Conservation (phyloP, 2,888 invertebrate species). For the Hydroisotoma schaefferi region DNA sequence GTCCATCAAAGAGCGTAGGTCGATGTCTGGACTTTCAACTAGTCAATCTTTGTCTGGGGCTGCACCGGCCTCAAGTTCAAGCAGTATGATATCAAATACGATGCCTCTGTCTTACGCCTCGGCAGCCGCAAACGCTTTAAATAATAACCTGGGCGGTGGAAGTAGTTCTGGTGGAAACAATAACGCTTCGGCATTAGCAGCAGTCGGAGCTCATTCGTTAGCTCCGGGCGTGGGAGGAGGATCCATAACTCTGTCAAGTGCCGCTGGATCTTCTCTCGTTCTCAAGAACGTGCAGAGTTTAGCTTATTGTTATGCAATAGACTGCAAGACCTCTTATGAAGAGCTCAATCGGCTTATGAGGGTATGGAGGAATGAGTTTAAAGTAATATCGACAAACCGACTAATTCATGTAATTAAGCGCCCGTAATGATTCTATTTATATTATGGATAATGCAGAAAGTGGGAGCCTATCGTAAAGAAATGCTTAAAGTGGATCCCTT, state of each 20-base stretch:
- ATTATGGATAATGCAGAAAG: constrained; percentile 32
- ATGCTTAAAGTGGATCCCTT: constrained; percentile 46
- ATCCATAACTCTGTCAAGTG: constrained; percentile 17
- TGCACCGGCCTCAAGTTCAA: constrained; percentile 11
- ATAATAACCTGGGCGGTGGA: constrained; percentile 36
- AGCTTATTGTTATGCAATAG: constrained; percentile 91
- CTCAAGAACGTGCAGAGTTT: constrained; percentile 70
- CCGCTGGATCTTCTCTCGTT: constrained; percentile 38
- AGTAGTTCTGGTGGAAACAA: constrained; percentile 14
- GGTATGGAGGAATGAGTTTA: constrained; percentile 47
- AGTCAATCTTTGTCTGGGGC: constrained; percentile 7
- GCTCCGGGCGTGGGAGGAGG: constrained; percentile 10
- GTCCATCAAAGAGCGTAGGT: constrained; percentile 47
- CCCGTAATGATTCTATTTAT: not conserved
- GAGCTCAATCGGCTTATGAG: constrained; percentile 70
- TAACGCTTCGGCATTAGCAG: constrained; percentile 10
- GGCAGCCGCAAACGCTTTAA: constrained; percentile 45
- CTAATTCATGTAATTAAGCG: not conserved
- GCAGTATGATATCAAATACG: constrained; percentile 12
- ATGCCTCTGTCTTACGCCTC: constrained; percentile 41
- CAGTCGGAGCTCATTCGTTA: not conserved
- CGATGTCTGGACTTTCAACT: constrained; percentile 45
- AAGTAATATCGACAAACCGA: not conserved
- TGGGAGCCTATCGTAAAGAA: constrained; percentile 44
- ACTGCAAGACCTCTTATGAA: constrained; percentile 91